Evolutionary conservation across 2,888 invertebrate species (phyloP).

Genomic region (Metellina segmentata): DNA sequence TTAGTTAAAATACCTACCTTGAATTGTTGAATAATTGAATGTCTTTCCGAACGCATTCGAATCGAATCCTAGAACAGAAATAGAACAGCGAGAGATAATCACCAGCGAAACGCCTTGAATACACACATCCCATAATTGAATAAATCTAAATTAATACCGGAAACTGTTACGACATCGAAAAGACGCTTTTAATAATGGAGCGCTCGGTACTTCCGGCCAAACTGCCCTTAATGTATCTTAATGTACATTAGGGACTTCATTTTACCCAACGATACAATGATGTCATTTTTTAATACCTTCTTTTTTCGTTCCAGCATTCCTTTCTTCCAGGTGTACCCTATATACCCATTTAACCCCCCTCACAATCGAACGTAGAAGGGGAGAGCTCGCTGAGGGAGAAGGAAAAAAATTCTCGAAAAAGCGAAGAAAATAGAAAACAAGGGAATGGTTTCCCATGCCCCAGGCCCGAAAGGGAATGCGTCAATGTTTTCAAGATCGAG

Average conservation of each 20-base stretch:
- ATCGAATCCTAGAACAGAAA: too few species aligned
- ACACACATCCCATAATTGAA: not conserved
- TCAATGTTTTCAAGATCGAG: constrained; percentile 24
- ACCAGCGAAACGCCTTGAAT: too few species aligned
- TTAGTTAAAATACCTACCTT: too few species aligned
- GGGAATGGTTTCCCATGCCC: constrained; percentile 63
- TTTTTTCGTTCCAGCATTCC: constrained; percentile 37
- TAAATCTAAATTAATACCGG: not conserved
- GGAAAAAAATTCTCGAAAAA: constrained; percentile 20
- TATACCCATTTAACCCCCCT: constrained; percentile 55
- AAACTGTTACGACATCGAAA: not conserved
- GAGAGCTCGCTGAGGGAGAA: not conserved
- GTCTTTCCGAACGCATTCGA: too few species aligned
- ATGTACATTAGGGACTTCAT: not conserved
- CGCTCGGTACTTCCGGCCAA: not conserved
- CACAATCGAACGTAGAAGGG: not conserved
- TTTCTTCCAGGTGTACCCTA: constrained; percentile 48
- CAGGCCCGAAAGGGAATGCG: constrained; percentile 32
- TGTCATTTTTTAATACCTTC: not conserved
- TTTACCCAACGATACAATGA: not conserved
- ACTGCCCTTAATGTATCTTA: not conserved
- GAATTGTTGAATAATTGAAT: too few species aligned
- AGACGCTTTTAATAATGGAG: not conserved
- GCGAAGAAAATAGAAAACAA: not conserved
- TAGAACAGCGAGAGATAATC: too few species aligned